A percentile compares a stretch with the other conserved stretches of the same genome.
Evolutionary conservation across 2,113 vertebrate species (phyloP).

Genomic region (Melanostigma gelatinosum): DNA sequence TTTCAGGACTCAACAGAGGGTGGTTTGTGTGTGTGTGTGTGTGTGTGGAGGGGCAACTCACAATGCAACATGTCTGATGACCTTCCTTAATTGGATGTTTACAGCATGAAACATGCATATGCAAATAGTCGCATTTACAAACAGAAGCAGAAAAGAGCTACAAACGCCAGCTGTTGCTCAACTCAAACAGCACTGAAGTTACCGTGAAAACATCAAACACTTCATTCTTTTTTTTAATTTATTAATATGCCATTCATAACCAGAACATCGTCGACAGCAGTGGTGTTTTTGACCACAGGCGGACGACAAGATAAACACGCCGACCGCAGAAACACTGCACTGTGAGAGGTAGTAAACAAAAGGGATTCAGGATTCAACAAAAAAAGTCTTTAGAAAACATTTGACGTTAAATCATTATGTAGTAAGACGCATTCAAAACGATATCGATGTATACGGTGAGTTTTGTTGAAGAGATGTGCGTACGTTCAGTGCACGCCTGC

Average conservation of each 20-base stretch:
- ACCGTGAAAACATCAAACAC: background rate
- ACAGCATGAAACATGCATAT: constrained; percentile 16
- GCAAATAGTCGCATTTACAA: constrained; percentile 7
- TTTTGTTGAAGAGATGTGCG: background rate
- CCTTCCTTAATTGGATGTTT: constrained; percentile 48
- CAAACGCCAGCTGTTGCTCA: background rate
- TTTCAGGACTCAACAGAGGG: constrained; percentile 37
- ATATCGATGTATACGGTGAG: no score
- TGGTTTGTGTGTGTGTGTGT: constrained; percentile 15
- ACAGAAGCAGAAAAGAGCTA: background rate
- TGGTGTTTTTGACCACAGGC: background rate
- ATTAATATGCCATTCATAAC: background rate
- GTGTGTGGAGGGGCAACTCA: background rate
- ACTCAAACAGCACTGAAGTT: background rate
- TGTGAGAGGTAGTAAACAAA: background rate
- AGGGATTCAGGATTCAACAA: background rate
- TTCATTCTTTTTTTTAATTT: no score
- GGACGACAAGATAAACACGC: no score
- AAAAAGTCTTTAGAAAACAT: background rate
- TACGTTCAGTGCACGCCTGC: background rate
- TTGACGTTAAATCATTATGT: background rate
- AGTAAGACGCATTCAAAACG: background rate
- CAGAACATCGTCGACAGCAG: background rate
- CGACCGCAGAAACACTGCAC: background rate
- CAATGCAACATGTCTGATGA: constrained; percentile 11